Percentiles rank a stretch among this genome's conserved stretches.
Conservation (phyloP, 2,888 invertebrate species). For the Rotaria socialis region DNA sequence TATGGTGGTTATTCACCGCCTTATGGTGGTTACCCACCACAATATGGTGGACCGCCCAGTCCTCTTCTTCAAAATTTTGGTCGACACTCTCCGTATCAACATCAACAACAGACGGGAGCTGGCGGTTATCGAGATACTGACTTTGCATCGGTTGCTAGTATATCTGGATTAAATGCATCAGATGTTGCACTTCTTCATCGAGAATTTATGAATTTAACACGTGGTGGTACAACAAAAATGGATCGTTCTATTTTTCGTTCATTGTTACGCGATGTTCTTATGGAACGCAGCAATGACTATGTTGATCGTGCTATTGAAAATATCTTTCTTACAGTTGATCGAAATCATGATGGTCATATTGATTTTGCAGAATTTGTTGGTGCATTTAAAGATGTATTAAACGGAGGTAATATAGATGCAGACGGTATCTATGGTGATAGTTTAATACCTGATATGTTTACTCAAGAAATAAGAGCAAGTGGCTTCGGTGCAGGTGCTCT, state of each 20-base stretch:
- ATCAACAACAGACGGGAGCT: background rate
- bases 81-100: background rate
- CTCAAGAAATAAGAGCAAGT: background rate
- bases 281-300: background rate
- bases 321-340: background rate
- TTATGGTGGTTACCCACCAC: background rate
- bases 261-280: background rate
- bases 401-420: background rate
- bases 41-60: background rate
- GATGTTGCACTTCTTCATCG: constrained; percentile 6
- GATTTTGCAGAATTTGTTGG: constrained; percentile 36
- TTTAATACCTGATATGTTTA: background rate
- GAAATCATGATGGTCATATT: constrained; percentile 23
- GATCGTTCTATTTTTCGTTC: constrained; percentile 12
- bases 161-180: background rate
- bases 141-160: background rate
- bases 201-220: constrained; percentile 30
- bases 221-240: constrained; percentile 15
- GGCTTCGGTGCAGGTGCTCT: background rate
- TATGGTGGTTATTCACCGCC: background rate
- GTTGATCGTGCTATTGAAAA: constrained; percentile 36
- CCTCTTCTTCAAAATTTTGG: background rate
- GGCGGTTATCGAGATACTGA: background rate
- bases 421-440: background rate
- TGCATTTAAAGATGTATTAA: constrained; percentile 35